Conservation (phyloP, 2,888 invertebrate species). For the Sphecodes monilicornis region DNA sequence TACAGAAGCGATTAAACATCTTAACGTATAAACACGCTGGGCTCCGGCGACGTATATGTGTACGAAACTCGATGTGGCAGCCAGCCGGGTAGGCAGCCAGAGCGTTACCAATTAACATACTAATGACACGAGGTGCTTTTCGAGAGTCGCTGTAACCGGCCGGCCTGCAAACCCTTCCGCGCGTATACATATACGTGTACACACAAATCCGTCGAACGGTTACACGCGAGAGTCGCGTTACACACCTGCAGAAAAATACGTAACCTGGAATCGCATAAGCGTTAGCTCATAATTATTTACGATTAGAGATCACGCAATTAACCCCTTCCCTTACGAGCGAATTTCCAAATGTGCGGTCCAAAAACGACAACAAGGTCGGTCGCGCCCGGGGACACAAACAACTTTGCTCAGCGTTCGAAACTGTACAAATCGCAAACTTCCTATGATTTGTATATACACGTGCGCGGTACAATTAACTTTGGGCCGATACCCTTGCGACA, state of each 20-base stretch:
- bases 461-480: too few species aligned
- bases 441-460: too few species aligned
- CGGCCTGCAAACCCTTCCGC: conserved; percentile 53
- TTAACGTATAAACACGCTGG: conserved; percentile 82
- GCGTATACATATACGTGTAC: conserved; percentile 13
- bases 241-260: conserved; percentile 7
- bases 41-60: conserved; percentile 64
- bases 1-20: conserved; percentile 84
- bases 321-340: too few species aligned
- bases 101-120: conserved; percentile 82
- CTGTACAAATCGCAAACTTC: too few species aligned
- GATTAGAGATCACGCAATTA: conserved; percentile 58
- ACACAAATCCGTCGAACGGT: background rate
- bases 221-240: conserved; percentile 7
- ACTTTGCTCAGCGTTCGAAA: too few species aligned
- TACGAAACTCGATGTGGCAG: conserved; percentile 79
- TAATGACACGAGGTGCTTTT: conserved; percentile 80
- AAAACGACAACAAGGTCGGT: too few species aligned
- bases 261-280: conserved; percentile 7
- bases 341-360: too few species aligned
- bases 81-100: conserved; percentile 68
- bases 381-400: too few species aligned
- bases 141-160: conserved; percentile 73
- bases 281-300: conserved; percentile 53
- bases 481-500: too few species aligned